Base-by-base conservation (phyloP, 2,113 vertebrate species). In the Spermophilus dauricus region DNA sequence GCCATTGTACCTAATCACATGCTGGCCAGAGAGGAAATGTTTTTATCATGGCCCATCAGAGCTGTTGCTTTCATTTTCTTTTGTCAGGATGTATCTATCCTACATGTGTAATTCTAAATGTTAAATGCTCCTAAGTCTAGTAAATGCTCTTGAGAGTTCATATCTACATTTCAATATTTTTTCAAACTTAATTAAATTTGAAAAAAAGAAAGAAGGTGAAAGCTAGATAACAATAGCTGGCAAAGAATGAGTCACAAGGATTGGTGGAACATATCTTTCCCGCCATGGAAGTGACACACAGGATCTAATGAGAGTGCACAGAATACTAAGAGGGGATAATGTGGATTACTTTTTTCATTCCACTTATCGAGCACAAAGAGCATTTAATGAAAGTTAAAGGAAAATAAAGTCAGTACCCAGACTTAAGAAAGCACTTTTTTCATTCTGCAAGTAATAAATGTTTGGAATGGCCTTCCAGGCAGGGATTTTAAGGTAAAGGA, bases 381-480 rank as follows among this genome's bases (percentile, higher is more conserved):
- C 4, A 24, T 97, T 97, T 91, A 73, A 48, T 85, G 39, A 70
- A 94, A 95, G 45, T 82, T 85, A 88, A 94, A 86, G 84, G 77
- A 61, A 95, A 97, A 87, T 85, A 67, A 37, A 8, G 87, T 96
- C 81, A 51, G n/a, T 58, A 65, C 45, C 39, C 39, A 69, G 72
- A 81, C 76, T 37, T 85, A 83, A 96, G 22, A 14, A 98, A 95
- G n/a, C 53, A 42, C 12, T 96, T 93, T 86, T 86, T 94, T 95
- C 70, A 70, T 95, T 96, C 82, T 90, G 32, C 39, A 75, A 92
- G 45, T 75, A 94, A 83, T 90, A 89, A 24, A 73, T 65, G 26
- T 94, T 95, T 89, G 37, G 58, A 94, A 37, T 73, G 30, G 70
- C 39, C 88, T 94, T 94, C 61, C 5, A 32, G 61, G 53, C 26